These are phyloP conservation scores for Papilio glaucus DNA, from an alignment of 1,140 invertebrate species.

Conservation along the genomic window DNA sequence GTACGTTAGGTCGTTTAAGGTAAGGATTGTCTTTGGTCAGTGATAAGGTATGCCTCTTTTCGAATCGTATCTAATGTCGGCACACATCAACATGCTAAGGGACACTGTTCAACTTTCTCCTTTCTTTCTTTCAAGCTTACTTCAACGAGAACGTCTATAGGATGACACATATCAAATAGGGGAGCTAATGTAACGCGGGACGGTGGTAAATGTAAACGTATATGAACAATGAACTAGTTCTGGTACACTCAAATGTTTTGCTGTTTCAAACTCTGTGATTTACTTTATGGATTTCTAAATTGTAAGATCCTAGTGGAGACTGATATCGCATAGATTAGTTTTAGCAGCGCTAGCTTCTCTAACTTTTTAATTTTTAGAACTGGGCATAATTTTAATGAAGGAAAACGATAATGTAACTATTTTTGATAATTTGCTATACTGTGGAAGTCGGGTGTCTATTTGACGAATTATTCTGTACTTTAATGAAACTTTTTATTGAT, in stretches of 20 bases:
- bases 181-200: slow-evolving; percentile 71
- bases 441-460: slow-evolving; percentile 59
- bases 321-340: slow-evolving; percentile 83
- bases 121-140: slow-evolving; percentile 68
- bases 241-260: slow-evolving; percentile 78
- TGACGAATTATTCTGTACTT: slow-evolving; percentile 23
- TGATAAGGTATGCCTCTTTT: slow-evolving; percentile 70
- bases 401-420: slow-evolving; percentile 68
- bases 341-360: slow-evolving; percentile 82
- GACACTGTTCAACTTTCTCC: slow-evolving; percentile 68
- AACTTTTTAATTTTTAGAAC: slow-evolving; percentile 78
- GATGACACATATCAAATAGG: slow-evolving; percentile 81
- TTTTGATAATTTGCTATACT: slow-evolving; percentile 77
- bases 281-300: slow-evolving; percentile 83
- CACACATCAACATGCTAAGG: slow-evolving; percentile 71
- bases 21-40: slow-evolving; percentile 72
- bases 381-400: slow-evolving; percentile 71
- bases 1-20: slow-evolving; percentile 74
- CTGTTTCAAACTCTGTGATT: slow-evolving; percentile 82
- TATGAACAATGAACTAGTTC: slow-evolving; percentile 66
- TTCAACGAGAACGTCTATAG: slow-evolving; percentile 71
- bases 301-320: slow-evolving; percentile 82
- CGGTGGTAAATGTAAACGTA: slow-evolving; percentile 60
- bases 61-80: slow-evolving; percentile 62
- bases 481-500: slow-evolving; percentile 29